A percentile compares a stretch with the other conserved stretches of the same genome.
These are phyloP conservation scores for Drosophila buzzatii DNA, from an alignment of 2,888 invertebrate genomes.

Conservation along the genomic window DNA sequence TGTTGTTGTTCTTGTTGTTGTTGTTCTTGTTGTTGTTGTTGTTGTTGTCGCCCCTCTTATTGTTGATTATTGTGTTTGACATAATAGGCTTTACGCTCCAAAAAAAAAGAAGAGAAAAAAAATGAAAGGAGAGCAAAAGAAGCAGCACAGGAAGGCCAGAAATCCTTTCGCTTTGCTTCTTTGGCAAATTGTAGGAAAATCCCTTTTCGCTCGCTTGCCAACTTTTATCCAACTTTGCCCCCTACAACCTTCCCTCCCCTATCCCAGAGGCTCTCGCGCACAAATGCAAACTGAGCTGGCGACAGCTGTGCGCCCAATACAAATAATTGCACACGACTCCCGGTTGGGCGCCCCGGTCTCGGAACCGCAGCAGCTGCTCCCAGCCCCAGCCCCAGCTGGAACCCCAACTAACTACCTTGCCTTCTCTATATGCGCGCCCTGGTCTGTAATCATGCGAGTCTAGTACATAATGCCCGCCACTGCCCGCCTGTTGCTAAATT, in stretches of 20 bases:
- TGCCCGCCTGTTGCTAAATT: constrained; percentile 44
- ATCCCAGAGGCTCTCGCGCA: constrained; percentile 1
- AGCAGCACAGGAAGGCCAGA: constrained; percentile 32
- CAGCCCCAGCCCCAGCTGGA: constrained; percentile 11
- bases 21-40: constrained; percentile 18
- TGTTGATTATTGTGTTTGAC: constrained; percentile 81
- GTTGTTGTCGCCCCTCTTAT: constrained; percentile 54
- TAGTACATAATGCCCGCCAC: constrained; percentile 27
- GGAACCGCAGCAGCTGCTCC: constrained; percentile 32
- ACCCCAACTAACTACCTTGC: constrained; percentile 38
- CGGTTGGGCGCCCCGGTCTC: constrained; percentile 25
- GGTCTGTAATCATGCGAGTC: constrained; percentile 48
- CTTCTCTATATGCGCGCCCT: constrained; percentile 1
- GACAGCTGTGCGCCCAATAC: constrained; percentile 64
- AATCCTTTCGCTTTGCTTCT: constrained; percentile 69
- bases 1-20: constrained; percentile 1
- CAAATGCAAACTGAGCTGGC: constrained; percentile 47
- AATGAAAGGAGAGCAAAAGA: constrained; percentile 31
- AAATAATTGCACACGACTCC: constrained; percentile 70
- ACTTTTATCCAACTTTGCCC: constrained; percentile 47
- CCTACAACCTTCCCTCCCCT: neutral
- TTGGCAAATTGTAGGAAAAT: constrained; percentile 78
- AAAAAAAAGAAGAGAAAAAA: constrained; percentile 53
- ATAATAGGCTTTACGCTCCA: constrained; percentile 79
- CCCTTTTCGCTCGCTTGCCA: constrained; percentile 60